phyloP scores from a whole-genome alignment of 2,888 invertebrate genomes.

The Coleophora deauratella region DNA sequence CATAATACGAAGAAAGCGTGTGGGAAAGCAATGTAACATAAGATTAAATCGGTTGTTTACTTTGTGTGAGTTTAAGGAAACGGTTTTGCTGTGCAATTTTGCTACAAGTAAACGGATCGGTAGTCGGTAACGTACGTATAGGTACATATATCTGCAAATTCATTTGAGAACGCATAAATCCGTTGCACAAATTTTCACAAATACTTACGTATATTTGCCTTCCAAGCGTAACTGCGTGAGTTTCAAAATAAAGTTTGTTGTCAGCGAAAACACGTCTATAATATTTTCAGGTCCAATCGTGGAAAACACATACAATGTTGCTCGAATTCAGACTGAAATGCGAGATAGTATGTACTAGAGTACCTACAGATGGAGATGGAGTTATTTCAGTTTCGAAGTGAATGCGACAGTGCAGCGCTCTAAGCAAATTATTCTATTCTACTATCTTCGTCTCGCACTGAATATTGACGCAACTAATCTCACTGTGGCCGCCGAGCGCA shows the following conservation, averaged over 20 bases:
- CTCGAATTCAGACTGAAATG: conserved; percentile 15
- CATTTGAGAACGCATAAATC: too few relatives aligned
- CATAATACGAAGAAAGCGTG: too few relatives aligned
- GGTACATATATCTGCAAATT: too few relatives aligned
- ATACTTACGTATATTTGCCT: not conserved
- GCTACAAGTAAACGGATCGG: too few relatives aligned
- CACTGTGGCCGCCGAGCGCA: not conserved
- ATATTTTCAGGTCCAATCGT: conserved; percentile 26
- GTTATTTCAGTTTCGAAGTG: conserved; percentile 10
- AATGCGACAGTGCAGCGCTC: conserved; percentile 8
- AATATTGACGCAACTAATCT: conserved; percentile 7
- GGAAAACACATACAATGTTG: conserved; percentile 44
- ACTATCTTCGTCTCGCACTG: conserved; percentile 4
- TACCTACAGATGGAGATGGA: conserved; percentile 3
- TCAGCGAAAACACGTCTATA: conserved; percentile 40
- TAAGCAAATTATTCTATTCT: conserved; percentile 7
- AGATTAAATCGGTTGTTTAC: too few relatives aligned
- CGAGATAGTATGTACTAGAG: conserved; percentile 2
- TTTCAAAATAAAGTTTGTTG: conserved; percentile 1
- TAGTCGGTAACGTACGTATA: too few relatives aligned
- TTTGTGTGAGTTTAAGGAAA: too few relatives aligned
- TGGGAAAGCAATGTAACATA: too few relatives aligned
- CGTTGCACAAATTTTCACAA: too few relatives aligned
- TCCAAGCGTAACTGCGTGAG: not conserved
- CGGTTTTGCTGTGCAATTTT: too few relatives aligned